Conservation (phyloP, 2,797 vertebrate genomes). For the Heliangelus exortis region DNA sequence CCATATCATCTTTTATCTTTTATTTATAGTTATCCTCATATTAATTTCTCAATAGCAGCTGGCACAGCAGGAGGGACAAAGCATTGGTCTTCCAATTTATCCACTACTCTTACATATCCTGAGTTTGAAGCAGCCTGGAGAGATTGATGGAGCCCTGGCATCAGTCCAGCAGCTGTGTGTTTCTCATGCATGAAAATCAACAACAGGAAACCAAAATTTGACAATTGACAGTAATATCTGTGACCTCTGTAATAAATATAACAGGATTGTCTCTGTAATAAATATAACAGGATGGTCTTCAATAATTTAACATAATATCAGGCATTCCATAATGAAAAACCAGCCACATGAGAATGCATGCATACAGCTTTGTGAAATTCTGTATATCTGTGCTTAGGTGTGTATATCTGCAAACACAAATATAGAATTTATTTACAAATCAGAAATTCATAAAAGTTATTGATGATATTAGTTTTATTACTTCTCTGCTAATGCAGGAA, state of each 20-base stretch:
- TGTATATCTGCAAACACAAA: not conserved
- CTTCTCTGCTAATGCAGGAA: not conserved
- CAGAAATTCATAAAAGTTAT: not conserved
- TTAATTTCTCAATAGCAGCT: slow-evolving; percentile 86
- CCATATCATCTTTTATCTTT: slow-evolving; percentile 85
- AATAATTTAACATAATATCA: slow-evolving; percentile 75
- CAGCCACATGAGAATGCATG: not conserved
- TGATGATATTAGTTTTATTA: not conserved
- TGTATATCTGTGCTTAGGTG: not conserved
- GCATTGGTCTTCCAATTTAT: slow-evolving; percentile 84
- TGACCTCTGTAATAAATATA: slow-evolving; percentile 76
- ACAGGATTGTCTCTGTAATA: slow-evolving; percentile 71
- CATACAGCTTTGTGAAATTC: not conserved
- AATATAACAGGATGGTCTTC: slow-evolving; percentile 74
- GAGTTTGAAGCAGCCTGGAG: slow-evolving; percentile 69
- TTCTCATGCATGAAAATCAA: slow-evolving; percentile 80
- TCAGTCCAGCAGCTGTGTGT: slow-evolving; percentile 42
- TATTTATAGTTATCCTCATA: slow-evolving; percentile 84
- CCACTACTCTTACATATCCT: slow-evolving; percentile 75
- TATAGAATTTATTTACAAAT: not conserved
- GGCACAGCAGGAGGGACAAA: slow-evolving; percentile 77
- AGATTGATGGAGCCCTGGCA: slow-evolving; percentile 75
- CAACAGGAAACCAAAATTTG: slow-evolving; percentile 75
- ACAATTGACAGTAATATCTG: slow-evolving; percentile 75
- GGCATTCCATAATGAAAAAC: slow-evolving; percentile 72